These are phyloP conservation scores for Boleophthalmus pectinirostris DNA, from an alignment of 2,113 vertebrate genomes.

Conservation along the genomic window DNA sequence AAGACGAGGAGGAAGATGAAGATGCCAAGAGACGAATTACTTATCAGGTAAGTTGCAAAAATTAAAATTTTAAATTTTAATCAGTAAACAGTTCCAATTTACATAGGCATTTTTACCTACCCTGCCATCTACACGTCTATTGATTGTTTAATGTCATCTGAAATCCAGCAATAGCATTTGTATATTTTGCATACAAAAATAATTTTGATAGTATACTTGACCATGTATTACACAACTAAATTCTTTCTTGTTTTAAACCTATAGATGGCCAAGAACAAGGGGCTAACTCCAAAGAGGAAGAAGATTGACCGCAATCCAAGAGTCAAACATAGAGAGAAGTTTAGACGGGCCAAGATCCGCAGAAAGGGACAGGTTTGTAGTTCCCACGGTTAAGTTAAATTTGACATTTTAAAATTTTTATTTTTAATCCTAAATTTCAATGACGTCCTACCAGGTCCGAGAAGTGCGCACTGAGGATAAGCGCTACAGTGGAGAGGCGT, in stretches of 20 bases:
- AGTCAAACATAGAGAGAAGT: conserved; percentile 96
- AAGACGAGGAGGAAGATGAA: conserved; percentile 49
- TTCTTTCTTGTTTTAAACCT: background rate
- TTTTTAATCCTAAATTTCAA: background rate
- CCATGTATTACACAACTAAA: background rate
- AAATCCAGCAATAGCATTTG: background rate
- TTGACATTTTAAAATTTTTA: background rate
- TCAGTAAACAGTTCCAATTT: too few species aligned
- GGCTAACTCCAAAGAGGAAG: conserved; percentile 92
- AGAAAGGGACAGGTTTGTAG: conserved; percentile 87
- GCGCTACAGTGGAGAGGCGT: conserved; percentile 86
- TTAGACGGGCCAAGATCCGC: conserved; percentile 89
- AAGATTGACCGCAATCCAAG: conserved; percentile 96
- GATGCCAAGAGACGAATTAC: conserved; percentile 81
- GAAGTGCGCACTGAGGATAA: conserved; percentile 84
- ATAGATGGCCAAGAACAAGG: conserved; percentile 87
- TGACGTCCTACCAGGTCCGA: conserved; percentile 76
- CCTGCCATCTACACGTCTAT: too few species aligned
- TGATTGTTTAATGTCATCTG: too few species aligned
- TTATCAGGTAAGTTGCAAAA: conserved; percentile 73
- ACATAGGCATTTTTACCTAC: too few species aligned
- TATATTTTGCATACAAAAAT: background rate
- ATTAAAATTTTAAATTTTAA: too few species aligned
- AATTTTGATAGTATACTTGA: too few species aligned
- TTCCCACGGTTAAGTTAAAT: background rate